These are phyloP conservation scores for Athalia circularis DNA, from an alignment of 2,888 invertebrate genomes.

Conservation along the genomic window DNA sequence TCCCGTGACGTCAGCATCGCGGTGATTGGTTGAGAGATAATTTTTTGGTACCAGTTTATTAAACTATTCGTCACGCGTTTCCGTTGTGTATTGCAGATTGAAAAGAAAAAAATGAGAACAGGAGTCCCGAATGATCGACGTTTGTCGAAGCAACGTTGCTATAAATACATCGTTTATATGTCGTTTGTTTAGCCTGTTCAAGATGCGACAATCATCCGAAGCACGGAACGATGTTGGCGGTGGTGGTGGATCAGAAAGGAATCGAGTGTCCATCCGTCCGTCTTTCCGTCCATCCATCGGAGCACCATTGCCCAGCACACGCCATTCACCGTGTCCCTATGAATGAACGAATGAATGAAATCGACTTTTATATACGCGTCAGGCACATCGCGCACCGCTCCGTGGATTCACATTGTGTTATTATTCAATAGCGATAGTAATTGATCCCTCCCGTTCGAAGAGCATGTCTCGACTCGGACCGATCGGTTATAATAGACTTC, in stretches of 20 bases:
- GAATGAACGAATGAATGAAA: slow-evolving; percentile 69
- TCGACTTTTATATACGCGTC: slow-evolving; percentile 61
- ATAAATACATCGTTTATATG: slow-evolving; percentile 6
- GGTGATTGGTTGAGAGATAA: background rate
- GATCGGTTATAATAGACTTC: background rate
- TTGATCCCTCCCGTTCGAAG: slow-evolving; percentile 58
- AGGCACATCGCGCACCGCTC: slow-evolving; percentile 53
- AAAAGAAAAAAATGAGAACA: too few species aligned
- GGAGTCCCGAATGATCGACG: too few species aligned
- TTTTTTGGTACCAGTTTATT: too few species aligned
- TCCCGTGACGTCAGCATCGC: slow-evolving; percentile 20
- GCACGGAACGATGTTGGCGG: background rate
- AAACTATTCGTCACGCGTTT: background rate
- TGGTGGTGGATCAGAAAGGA: slow-evolving; percentile 36
- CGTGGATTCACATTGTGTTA: slow-evolving; percentile 62
- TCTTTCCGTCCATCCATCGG: background rate
- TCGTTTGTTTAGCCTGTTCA: background rate
- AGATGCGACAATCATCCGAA: slow-evolving; percentile 22
- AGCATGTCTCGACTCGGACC: background rate
- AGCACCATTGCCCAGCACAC: slow-evolving; percentile 50
- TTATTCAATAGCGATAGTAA: slow-evolving; percentile 69
- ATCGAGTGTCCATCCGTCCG: slow-evolving; percentile 17
- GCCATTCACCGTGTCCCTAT: slow-evolving; percentile 69
- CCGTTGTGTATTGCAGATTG: background rate
- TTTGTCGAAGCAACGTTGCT: too few species aligned